These are phyloP conservation scores for Clepsis dumicolana DNA, from an alignment of 2,888 invertebrate species.

Conservation along the genomic window DNA sequence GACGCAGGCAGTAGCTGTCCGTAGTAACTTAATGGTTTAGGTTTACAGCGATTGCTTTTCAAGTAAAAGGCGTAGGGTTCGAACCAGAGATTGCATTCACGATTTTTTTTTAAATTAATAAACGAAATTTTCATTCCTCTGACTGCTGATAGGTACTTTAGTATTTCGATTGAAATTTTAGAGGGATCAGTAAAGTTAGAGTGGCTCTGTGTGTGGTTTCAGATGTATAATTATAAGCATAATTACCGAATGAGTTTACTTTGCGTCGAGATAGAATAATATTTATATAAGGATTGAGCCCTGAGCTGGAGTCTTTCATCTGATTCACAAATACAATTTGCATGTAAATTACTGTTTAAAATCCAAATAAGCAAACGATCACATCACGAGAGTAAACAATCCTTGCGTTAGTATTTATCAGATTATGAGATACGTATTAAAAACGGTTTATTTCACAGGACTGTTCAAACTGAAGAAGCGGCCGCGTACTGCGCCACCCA, in stretches of 20 bases:
- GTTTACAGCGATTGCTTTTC: too few species aligned
- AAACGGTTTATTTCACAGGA: conserved; percentile 76
- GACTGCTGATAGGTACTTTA: not conserved
- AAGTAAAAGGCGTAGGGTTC: too few species aligned
- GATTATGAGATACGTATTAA: conserved; percentile 8
- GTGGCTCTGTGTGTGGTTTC: not conserved
- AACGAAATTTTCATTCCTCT: too few species aligned
- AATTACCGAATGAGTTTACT: not conserved
- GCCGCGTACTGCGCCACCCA: conserved; percentile 91
- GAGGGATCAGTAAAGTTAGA: not conserved
- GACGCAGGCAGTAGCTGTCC: too few species aligned
- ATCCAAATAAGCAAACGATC: conserved; percentile 3
- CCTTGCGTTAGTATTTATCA: not conserved
- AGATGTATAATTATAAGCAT: not conserved
- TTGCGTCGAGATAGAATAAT: conserved; percentile 3
- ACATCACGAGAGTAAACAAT: not conserved
- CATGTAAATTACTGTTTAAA: not conserved
- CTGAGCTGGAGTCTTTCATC: not conserved
- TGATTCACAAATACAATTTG: conserved; percentile 6
- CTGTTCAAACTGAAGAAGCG: conserved; percentile 92
- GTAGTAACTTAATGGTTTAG: too few species aligned
- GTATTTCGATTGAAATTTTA: not conserved
- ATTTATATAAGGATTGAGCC: conserved; percentile 5
- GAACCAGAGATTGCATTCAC: too few species aligned
- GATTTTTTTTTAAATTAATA: too few species aligned